phyloP scores from a whole-genome alignment of 2,888 invertebrate species.

The Acrocyrtus sp. region DNA sequence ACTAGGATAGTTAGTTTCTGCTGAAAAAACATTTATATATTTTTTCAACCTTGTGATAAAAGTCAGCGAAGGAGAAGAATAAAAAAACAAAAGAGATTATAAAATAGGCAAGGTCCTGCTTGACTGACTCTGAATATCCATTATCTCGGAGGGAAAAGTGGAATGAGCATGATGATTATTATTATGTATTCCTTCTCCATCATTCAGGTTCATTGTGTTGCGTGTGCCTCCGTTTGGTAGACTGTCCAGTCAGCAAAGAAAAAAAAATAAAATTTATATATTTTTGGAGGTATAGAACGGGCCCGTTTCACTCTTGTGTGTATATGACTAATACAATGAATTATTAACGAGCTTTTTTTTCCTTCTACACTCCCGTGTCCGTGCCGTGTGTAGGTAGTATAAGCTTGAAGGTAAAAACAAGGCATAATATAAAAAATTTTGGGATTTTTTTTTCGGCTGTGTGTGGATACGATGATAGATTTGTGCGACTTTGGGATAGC shows the following conservation, averaged over 20 bases:
- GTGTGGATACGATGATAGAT: no score
- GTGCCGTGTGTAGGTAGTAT: not conserved
- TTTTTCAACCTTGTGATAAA: not conserved
- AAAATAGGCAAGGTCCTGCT: slow-evolving; percentile 40
- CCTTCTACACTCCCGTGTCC: no score
- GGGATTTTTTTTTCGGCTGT: no score
- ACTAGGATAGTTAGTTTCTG: no score
- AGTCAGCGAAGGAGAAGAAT: not conserved
- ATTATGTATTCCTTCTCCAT: slow-evolving; percentile 34
- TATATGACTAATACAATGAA: slow-evolving; percentile 45
- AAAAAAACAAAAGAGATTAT: not conserved
- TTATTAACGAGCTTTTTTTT: slow-evolving; percentile 31
- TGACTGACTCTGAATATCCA: slow-evolving; percentile 40
- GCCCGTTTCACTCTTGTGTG: not conserved
- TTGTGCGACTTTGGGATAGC: no score
- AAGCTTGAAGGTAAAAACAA: no score
- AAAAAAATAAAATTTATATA: no score
- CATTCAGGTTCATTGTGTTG: slow-evolving; percentile 18
- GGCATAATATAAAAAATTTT: no score
- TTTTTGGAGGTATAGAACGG: no score
- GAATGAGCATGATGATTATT: slow-evolving; percentile 32
- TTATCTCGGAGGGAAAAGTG: no score
- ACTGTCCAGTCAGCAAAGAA: slow-evolving; percentile 29
- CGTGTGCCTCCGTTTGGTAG: slow-evolving; percentile 34
- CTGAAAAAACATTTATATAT: no score